Base-by-base conservation (phyloP, 2,888 invertebrate species). In the Trichopria drosophilae region DNA sequence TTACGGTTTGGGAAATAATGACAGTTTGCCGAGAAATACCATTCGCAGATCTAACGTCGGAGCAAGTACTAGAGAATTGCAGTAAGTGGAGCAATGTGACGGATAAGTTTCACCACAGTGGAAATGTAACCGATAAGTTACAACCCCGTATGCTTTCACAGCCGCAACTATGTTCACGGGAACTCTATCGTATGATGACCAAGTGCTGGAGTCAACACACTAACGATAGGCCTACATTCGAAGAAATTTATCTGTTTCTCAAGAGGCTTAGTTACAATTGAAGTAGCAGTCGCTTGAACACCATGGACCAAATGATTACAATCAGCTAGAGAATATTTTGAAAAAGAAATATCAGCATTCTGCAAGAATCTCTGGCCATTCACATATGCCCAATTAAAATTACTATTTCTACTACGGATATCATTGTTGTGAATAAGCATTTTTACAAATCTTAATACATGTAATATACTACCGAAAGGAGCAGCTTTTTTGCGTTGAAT, bases 161-260 rank as follows among this genome's bases (percentile, higher is more conserved):
- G 34, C 92, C 90, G 10, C 79, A 84, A 32, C 83, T 84, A 53
- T 92, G 92, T 76, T 88, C 93, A 29, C 59, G 60, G 29, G 93
- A 94, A 75, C 88, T 94, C 55, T 93, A 90, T 79, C 92, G 91
- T 75, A 82, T 93, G 63, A 91, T 94, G 89, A 85, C 86, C 63
- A 92, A 93, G 76, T 94, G 93, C 77, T 94, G 93, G 93, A 87
- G 88, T 64, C 81, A 90, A 45, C 85, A 87, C 64, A 87, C 89
- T 41, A 80, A 82, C 44, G 87, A 90, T 67, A 80, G 94, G 28
- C 93, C 93, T 0, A 84, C 87, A 54, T 94, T 94, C 79, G 82
- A 87, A 67, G 93, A 93, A 77, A 88, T 94, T 48, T 90, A 92
- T 72, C 82, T 90, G 67, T 93, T 90, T 78, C 81, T 93, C 60